Conservation (phyloP, 2,888 invertebrate genomes). For the Elmis aenea region DNA sequence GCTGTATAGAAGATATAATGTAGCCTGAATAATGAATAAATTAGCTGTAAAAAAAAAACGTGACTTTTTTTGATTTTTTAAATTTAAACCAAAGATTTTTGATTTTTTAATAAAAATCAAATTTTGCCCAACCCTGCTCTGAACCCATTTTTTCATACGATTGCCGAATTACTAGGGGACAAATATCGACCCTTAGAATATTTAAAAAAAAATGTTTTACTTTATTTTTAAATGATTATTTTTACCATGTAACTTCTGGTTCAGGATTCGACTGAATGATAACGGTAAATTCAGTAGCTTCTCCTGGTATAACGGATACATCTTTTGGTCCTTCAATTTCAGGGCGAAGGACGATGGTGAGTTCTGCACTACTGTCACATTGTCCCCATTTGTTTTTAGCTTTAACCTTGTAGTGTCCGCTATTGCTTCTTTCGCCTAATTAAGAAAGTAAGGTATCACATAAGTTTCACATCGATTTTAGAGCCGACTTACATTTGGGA, state of each 20-base stretch:
- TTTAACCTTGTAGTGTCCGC: conserved; percentile 75
- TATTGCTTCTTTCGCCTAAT: conserved; percentile 66
- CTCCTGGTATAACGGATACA: conserved; percentile 68
- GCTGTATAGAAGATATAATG: no score
- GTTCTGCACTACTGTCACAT: conserved; percentile 64
- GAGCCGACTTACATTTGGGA: conserved; percentile 54
- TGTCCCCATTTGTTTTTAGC: conserved; percentile 79
- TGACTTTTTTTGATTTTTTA: no score
- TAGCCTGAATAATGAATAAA: no score
- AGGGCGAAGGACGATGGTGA: conserved; percentile 75
- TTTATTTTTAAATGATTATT: no score
- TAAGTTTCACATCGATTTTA: neutral
- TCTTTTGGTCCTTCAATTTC: conserved; percentile 74
- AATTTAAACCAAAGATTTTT: no score
- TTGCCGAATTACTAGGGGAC: no score
- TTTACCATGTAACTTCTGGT: conserved; percentile 79
- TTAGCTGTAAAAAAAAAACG: no score
- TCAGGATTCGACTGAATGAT: conserved; percentile 84
- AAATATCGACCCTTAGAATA: no score
- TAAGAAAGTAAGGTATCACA: neutral
- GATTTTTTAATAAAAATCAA: no score
- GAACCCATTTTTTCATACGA: no score
- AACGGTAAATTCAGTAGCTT: conserved; percentile 73
- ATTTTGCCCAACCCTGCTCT: no score
- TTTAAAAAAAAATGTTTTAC: no score